These are phyloP conservation scores for Julus scanicus DNA, from an alignment of 2,888 invertebrate species.

Conservation along the genomic window DNA sequence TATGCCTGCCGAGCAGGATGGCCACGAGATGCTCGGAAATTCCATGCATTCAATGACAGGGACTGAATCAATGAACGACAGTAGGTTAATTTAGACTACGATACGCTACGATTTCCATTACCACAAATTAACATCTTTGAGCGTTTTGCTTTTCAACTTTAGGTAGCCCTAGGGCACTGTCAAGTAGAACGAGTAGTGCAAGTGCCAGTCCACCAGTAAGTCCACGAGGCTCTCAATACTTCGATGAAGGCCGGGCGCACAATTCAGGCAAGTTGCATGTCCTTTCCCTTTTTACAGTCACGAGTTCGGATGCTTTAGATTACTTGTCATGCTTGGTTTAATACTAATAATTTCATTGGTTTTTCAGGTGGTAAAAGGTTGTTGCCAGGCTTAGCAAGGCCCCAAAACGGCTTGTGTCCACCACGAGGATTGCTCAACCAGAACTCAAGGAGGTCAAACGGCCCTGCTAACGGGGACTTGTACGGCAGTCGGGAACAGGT, in stretches of 20 bases:
- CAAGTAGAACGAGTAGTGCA: slow-evolving; percentile 53
- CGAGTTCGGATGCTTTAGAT: not conserved
- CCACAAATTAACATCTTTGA: no score
- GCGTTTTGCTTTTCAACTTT: not conserved
- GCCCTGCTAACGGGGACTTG: not conserved
- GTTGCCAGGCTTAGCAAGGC: slow-evolving; percentile 11
- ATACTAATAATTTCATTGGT: not conserved
- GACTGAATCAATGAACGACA: slow-evolving; percentile 45
- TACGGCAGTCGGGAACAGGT: slow-evolving; percentile 20
- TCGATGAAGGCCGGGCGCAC: slow-evolving; percentile 44
- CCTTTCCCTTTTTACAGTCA: not conserved
- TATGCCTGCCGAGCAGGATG: slow-evolving; percentile 47
- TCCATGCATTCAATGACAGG: slow-evolving; percentile 21
- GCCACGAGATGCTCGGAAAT: slow-evolving; percentile 37
- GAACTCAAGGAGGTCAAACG: not conserved
- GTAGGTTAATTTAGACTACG: not conserved
- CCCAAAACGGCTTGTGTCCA: slow-evolving; percentile 12
- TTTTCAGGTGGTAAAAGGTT: slow-evolving; percentile 43
- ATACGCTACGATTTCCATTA: not conserved
- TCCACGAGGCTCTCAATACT: slow-evolving; percentile 62
- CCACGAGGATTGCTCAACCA: slow-evolving; percentile 27
- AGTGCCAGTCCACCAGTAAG: slow-evolving; percentile 64
- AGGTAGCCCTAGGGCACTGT: slow-evolving; percentile 51
- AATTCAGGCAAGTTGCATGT: not conserved
- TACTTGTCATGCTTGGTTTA: not conserved